Evolutionary conservation across 2,888 invertebrate genomes (phyloP), one percentile per base, ranked within the genome.

Genomic region (Junonia oenone): DNA sequence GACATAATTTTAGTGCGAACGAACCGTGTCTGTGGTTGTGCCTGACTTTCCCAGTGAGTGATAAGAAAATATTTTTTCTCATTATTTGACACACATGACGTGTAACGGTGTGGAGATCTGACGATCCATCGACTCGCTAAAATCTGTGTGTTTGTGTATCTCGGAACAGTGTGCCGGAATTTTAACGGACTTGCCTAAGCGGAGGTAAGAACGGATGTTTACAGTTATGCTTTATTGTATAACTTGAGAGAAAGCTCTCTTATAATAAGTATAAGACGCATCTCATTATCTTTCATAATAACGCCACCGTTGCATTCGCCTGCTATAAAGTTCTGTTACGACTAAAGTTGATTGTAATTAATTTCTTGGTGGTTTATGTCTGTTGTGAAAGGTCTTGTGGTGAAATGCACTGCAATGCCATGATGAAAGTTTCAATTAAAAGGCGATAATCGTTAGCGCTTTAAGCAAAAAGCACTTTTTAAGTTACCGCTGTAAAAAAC

Each of bases 201-300:
- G 73, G 69, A 89, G 88, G 89, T 90, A 88, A 88, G 86, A 76
- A 73, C 79, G 81, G 78, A 83, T 83, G 76, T 87, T 84, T 83
- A 88, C 89, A 84, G 89, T 87, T 89, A 88, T 75, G 75, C 72
- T 63, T 76, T 84, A 81, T 88, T 89, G 88, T 87, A 78, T 86
- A 87, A 89, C 78, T 75, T 75, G 67, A 69, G 73, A 72, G 76
- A 72, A 71, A 71, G 73, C 69, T 43, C 35, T 56, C 53, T 54
- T 50, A 57, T 59, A 22, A 54, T 45, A 55, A 51, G 33, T 47
- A 52, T 55, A 46, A 45, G 35, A 38, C 53, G 56, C 51, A 52
- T 56, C 50, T 56, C 40, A 59, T 62, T 62, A 59, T 45, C 49
- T 49, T 40, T 57, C 55, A 56, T 58, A 59, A 56, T 31, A n/a